These are phyloP conservation scores for Furnarius figulus DNA, from an alignment of 2,113 vertebrate genomes.

Conservation along the genomic window DNA sequence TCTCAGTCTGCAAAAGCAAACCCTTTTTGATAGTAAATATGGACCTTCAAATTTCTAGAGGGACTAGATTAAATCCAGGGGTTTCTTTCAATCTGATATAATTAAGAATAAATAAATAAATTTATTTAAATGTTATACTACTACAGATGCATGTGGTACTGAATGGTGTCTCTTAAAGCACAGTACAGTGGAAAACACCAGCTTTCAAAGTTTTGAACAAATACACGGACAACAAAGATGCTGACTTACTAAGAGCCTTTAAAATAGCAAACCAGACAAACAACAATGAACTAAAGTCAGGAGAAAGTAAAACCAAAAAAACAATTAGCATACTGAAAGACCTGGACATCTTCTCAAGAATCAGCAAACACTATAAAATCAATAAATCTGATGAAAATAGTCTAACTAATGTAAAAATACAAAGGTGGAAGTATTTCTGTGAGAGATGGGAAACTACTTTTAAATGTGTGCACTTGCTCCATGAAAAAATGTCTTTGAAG, in stretches of 20 bases:
- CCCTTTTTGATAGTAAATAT: not conserved
- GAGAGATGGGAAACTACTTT: not conserved
- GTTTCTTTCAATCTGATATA: not conserved
- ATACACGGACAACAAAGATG: not conserved
- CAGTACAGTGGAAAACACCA: not conserved
- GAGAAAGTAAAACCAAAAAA: not conserved
- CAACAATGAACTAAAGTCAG: not conserved
- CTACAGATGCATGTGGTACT: not conserved
- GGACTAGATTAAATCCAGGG: not conserved
- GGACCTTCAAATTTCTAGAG: not conserved
- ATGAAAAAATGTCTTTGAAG: not conserved
- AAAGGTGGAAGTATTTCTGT: not conserved
- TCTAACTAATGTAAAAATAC: not conserved
- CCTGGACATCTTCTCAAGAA: not conserved
- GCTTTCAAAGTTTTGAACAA: not conserved
- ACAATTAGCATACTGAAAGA: not conserved
- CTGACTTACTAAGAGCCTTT: not conserved
- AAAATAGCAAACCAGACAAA: not conserved
- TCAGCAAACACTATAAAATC: not conserved
- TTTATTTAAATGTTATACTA: not conserved
- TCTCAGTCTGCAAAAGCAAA: not conserved
- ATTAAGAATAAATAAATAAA: not conserved
- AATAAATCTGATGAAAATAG: not conserved
- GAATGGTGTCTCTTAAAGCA: not conserved
- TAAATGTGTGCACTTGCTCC: not conserved